Percentiles rank a stretch among this genome's conserved stretches.
These are phyloP conservation scores for Aphelenchoides avenae DNA, from an alignment of 1,140 invertebrate species.

Conservation along the genomic window DNA sequence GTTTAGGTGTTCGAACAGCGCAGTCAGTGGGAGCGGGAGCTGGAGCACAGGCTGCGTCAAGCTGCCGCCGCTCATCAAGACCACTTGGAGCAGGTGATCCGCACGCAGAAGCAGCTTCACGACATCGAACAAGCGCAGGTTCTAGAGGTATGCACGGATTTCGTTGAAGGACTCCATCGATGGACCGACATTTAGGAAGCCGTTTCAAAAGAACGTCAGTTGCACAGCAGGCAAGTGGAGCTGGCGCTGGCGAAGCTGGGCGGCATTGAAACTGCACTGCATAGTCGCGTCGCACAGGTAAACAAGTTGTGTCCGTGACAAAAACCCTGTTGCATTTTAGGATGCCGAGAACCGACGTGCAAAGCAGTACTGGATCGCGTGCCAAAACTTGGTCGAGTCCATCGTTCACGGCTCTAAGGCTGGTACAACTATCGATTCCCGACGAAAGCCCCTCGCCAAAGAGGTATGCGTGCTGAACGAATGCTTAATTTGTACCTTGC, in stretches of 20 bases:
- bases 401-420: constrained; percentile 66
- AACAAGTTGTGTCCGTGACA: constrained; percentile 3
- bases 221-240: constrained; percentile 73
- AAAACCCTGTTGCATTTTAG: constrained; percentile 60
- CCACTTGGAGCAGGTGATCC: constrained; percentile 72
- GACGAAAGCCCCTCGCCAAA: constrained; percentile 71
- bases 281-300: constrained; percentile 66
- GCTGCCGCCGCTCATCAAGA: constrained; percentile 78
- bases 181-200: constrained; percentile 41
- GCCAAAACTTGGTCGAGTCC: constrained; percentile 74
- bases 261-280: constrained; percentile 80
- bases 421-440: constrained; percentile 61
- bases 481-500: no score
- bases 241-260: constrained; percentile 74
- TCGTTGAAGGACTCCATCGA: neutral
- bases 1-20: constrained; percentile 60
- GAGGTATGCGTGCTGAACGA: constrained; percentile 65
- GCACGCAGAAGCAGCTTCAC: constrained; percentile 70
- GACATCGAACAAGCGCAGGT: constrained; percentile 67
- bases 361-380: constrained; percentile 84
- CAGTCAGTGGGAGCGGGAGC: constrained; percentile 70
- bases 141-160: constrained; percentile 64
- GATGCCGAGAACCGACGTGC: constrained; percentile 76
- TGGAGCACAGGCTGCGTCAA: constrained; percentile 72
- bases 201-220: constrained; percentile 66